Evolutionary conservation across 2,888 invertebrate species (phyloP), one percentile per base, ranked within the genome.

Genomic region (Opisthograptis luteolata): DNA sequence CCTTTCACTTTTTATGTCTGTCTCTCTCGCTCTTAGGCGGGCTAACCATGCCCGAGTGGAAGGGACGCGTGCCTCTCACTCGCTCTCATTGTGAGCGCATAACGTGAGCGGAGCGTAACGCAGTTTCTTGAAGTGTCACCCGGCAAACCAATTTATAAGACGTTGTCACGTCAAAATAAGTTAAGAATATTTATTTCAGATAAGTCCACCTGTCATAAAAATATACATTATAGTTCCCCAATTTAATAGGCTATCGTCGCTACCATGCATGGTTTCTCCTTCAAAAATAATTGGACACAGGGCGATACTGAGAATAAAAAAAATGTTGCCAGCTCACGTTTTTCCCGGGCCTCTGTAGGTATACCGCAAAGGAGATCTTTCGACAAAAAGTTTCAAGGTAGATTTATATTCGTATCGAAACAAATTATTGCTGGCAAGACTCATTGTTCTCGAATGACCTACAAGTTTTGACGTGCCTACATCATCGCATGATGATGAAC

Each of bases 391-490:
- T 9, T 3, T n/a, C 15, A 19, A 37, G 32, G 45, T 41, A 17
- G 19, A 45, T 40, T 45, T 45, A 40, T 41, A 45, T 46, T 40
- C 64, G 67, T 68, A 73, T 76, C 66, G 68, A 67, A 73, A 76
- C 70, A 74, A 76, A 76, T 76, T 68, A 74, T 79, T 73, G 60
- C 62, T 62, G 68, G 53, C 56, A 40, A 42, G 30, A 43, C 68
- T 76, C 77, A 84, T 87, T 86, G 84, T 87, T 85, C 76, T 76
- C 68, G 60, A 70, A 73, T 81, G 83, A 82, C 76, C 77, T 73
- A 79, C 74, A 77, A 76, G 70, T 73, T 80, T 70, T 64, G 70
- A 76, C 74, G 64, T 72, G 76, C 74, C 71, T 70, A 77, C 82
- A 76, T 72, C 76, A 75, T 63, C 68, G 70, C 70, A 60, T 79